These are phyloP conservation scores for Pseudeuparius sepicola DNA, from an alignment of 2,888 invertebrate species.

Conservation along the genomic window DNA sequence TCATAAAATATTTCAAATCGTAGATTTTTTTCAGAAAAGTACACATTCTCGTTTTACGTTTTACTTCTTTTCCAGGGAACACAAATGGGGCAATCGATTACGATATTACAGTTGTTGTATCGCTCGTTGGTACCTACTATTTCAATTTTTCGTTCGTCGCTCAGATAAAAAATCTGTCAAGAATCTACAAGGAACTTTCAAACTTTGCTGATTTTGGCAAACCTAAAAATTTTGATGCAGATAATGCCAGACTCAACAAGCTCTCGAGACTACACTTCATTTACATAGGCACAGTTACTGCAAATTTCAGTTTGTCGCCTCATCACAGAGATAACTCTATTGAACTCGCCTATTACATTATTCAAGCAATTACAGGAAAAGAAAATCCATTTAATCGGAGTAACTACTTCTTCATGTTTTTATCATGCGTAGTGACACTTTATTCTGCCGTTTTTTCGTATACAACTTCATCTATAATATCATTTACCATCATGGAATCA, in stretches of 20 bases:
- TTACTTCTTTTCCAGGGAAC: slow-evolving; percentile 9
- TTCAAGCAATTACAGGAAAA: not conserved
- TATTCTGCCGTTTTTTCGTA: slow-evolving; percentile 8
- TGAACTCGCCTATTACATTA: no score
- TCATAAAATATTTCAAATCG: no score
- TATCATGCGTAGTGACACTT: not conserved
- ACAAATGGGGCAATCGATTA: slow-evolving; percentile 7
- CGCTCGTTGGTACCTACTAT: slow-evolving; percentile 8
- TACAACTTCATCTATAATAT: slow-evolving; percentile 8
- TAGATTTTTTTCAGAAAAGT: no score
- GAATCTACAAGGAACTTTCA: slow-evolving; percentile 9
- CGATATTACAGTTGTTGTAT: slow-evolving; percentile 8
- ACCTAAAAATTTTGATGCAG: slow-evolving; percentile 14
- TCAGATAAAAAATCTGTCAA: slow-evolving; percentile 6
- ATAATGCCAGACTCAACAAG: slow-evolving; percentile 16
- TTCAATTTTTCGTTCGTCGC: slow-evolving; percentile 10
- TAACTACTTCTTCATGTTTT: not conserved
- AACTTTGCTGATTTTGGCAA: slow-evolving; percentile 18
- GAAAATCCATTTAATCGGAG: not conserved
- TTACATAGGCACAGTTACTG: not conserved
- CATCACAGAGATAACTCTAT: not conserved
- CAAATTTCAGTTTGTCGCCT: not conserved
- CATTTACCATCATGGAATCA: slow-evolving; percentile 12
- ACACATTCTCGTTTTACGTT: no score
- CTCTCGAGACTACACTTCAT: slow-evolving; percentile 13